phyloP scores from a whole-genome alignment of 2,888 invertebrate genomes.

The Ophioninae sp. region DNA sequence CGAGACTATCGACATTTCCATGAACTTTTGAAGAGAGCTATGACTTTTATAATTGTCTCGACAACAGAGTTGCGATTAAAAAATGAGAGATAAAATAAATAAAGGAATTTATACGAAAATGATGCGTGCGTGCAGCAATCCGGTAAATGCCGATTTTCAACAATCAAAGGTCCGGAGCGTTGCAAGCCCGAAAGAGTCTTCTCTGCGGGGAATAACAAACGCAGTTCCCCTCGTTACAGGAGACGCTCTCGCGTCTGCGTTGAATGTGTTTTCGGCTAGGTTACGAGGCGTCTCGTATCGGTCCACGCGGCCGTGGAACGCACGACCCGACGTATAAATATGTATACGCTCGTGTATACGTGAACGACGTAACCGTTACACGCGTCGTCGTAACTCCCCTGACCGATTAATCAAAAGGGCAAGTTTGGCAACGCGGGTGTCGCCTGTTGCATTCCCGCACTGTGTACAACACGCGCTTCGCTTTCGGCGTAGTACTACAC shows the following conservation, averaged over 20 bases:
- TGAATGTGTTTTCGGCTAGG: neutral
- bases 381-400: conserved; percentile 55
- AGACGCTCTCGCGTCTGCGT: neutral
- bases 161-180: neutral
- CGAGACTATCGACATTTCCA: neutral
- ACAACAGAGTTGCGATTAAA: too few relatives aligned
- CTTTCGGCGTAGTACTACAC: conserved; percentile 62
- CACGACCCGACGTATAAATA: neutral
- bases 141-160: neutral
- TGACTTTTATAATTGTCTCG: too few relatives aligned
- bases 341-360: neutral
- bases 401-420: conserved; percentile 76
- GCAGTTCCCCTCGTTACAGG: neutral
- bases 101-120: too few relatives aligned
- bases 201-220: neutral
- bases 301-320: neutral
- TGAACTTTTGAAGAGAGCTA: too few relatives aligned
- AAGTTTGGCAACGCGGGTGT: conserved; percentile 76
- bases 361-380: conserved; percentile 34
- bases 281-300: neutral
- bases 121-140: too few relatives aligned
- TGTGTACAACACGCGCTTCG: conserved; percentile 46
- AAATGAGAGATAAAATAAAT: too few relatives aligned
- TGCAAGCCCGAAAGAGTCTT: neutral
- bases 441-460: conserved; percentile 76